phyloP scores from a whole-genome alignment of 2,113 vertebrate species.

The Pantherophis guttatus region DNA sequence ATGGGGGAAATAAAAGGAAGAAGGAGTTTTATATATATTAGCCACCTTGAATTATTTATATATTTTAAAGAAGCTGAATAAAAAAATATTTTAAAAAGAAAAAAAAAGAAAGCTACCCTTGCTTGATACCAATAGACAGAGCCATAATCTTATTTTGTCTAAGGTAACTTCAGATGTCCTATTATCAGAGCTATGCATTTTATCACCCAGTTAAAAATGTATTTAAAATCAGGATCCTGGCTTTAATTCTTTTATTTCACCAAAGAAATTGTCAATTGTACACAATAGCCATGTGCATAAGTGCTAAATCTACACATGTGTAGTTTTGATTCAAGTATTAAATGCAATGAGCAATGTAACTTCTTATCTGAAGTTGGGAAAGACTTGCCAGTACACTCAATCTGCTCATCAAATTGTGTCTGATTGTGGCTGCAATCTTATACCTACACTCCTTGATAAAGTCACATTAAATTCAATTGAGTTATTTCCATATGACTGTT shows the following conservation, averaged over 20 bases:
- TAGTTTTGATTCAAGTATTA: background rate
- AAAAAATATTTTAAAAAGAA: too few species aligned
- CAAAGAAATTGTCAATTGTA: background rate
- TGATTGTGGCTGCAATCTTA: background rate
- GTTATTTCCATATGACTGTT: background rate
- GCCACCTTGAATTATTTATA: background rate
- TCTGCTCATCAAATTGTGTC: background rate
- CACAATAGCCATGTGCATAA: background rate
- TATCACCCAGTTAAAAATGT: background rate
- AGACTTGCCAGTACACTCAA: background rate
- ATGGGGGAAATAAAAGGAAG: background rate
- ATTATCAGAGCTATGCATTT: background rate
- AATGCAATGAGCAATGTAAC: background rate
- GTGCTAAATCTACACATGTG: background rate
- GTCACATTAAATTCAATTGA: background rate
- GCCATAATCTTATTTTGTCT: background rate
- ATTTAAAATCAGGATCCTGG: background rate
- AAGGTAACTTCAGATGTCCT: background rate
- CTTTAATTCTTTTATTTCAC: background rate
- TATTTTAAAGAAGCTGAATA: too few species aligned
- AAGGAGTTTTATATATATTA: background rate
- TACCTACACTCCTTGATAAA: background rate
- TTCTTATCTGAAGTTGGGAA: background rate
- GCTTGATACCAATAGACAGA: background rate
- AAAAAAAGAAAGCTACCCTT: background rate